A percentile compares a stretch with the other conserved stretches of the same genome.
These are phyloP conservation scores for fruit fly (Drosophila melanogaster) DNA, from an alignment of 1,140 invertebrate species.

Conservation along the genomic window Release_6_plus_ISO1_MT NT_033777.3:27282501-27283000, in stretches of 20 bases:
- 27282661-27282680: constrained; percentile 25
- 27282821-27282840: constrained; percentile 20
- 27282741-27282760: constrained; percentile 42
- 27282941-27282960: constrained; percentile 71
- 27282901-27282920: constrained; percentile 17
- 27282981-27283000: constrained; percentile 14
- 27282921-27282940: constrained; percentile 59
- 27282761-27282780: constrained; percentile 1
- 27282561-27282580: not conserved
- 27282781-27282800: not conserved
- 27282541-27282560: not conserved
- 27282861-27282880: constrained; percentile 23
- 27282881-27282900: constrained; percentile 5
- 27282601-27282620: constrained; percentile 2
- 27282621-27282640: not conserved
- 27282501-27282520: not conserved
- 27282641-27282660: not conserved
- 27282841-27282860: constrained; percentile 34
- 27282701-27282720: constrained; percentile 1
- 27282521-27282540: not conserved
- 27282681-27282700: not conserved
- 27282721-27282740: constrained; percentile 8
- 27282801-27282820: constrained; percentile 33
- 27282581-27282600: not conserved
- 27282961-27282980: constrained; percentile 1